Percentiles rank a stretch among this genome's conserved stretches.
phyloP scores from a whole-genome alignment of 2,888 invertebrate genomes.

The Mesopsocus fuscifrons region DNA sequence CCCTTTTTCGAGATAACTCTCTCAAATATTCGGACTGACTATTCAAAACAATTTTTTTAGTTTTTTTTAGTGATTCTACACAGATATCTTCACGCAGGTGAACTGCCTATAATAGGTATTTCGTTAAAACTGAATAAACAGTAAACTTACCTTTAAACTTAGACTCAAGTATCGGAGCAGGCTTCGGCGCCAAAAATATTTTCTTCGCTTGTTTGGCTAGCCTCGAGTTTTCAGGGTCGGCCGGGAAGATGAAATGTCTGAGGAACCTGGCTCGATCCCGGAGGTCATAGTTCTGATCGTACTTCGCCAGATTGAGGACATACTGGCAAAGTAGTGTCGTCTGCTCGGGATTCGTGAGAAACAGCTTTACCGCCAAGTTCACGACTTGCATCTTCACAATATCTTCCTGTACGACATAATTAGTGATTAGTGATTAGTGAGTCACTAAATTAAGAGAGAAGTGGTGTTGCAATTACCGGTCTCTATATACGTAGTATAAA shows the following conservation, averaged over 20 bases:
- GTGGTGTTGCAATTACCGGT: too few species aligned
- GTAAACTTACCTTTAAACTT: slow-evolving; percentile 45
- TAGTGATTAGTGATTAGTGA: slow-evolving; percentile 4
- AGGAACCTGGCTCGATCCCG: slow-evolving; percentile 86
- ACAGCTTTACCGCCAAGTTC: slow-evolving; percentile 86
- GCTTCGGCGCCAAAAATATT: slow-evolving; percentile 82
- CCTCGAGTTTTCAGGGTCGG: slow-evolving; percentile 29
- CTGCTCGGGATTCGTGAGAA: slow-evolving; percentile 69
- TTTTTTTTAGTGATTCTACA: too few species aligned
- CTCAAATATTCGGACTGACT: not conserved
- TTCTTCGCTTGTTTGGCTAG: slow-evolving; percentile 51
- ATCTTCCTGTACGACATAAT: slow-evolving; percentile 46
- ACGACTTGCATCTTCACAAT: slow-evolving; percentile 90
- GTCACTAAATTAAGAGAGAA: too few species aligned
- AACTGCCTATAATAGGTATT: too few species aligned
- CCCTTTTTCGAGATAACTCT: slow-evolving; percentile 8
- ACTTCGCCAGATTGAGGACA: slow-evolving; percentile 83
- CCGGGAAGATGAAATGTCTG: slow-evolving; percentile 54
- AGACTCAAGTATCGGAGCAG: slow-evolving; percentile 78
- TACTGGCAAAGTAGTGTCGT: slow-evolving; percentile 78
- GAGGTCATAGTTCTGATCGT: slow-evolving; percentile 95
- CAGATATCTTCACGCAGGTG: too few species aligned
- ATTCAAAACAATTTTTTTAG: too few species aligned
- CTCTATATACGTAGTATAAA: too few species aligned
- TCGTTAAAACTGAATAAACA: too few species aligned